phyloP scores from a whole-genome alignment of 2,797 vertebrate genomes.

The Lates japonicus region DNA sequence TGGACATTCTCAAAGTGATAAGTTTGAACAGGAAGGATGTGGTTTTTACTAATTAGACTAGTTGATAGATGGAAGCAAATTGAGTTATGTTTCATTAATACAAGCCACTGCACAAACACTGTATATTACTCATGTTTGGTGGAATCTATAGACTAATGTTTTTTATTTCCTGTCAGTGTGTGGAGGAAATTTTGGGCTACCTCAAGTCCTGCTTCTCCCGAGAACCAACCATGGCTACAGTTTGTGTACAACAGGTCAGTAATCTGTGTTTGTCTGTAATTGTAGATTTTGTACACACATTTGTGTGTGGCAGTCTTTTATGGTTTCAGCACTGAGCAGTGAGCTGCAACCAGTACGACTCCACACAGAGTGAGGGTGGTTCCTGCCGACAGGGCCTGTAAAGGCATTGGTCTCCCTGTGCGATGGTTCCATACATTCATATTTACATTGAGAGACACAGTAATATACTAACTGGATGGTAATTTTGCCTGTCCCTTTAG shows the following conservation, averaged over 20 bases:
- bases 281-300: not conserved
- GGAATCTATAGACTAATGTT: not conserved
- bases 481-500: not conserved
- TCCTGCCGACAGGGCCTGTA: constrained; percentile 84
- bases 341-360: constrained; percentile 60
- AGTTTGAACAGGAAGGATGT: not conserved
- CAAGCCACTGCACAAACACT: not conserved
- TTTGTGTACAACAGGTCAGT: constrained; percentile 97
- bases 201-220: constrained; percentile 96
- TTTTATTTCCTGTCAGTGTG: constrained; percentile 85
- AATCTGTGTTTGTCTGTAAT: not conserved
- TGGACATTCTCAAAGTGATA: not conserved
- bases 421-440: constrained; percentile 83
- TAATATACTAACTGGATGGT: not conserved
- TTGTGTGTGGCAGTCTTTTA: constrained; percentile 70
- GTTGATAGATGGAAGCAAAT: not conserved
- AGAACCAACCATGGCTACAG: constrained; percentile 96
- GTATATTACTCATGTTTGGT: not conserved
- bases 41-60: not conserved
- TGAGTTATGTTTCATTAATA: not conserved
- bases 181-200: constrained; percentile 97
- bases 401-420: constrained; percentile 80
- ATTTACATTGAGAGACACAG: not conserved
- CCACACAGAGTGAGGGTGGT: constrained; percentile 82
- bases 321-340: constrained; percentile 79